These are phyloP conservation scores for Drosophila kanapiae DNA, from an alignment of 1,140 invertebrate genomes.

Conservation along the genomic window DNA sequence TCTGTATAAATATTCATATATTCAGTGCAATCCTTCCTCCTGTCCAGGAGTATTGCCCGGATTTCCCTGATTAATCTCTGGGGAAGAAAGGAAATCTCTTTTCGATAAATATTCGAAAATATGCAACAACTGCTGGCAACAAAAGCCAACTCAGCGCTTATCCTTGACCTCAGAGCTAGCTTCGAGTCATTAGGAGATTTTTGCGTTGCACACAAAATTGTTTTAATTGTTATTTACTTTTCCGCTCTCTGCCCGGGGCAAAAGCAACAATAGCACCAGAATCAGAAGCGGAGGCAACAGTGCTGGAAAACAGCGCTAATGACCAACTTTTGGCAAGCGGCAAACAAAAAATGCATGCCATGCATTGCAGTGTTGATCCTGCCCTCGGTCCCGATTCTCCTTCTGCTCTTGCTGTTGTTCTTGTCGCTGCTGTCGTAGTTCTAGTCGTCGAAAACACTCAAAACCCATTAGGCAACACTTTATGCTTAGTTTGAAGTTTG, in stretches of 20 bases:
- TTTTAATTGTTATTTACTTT: slow-evolving; percentile 80
- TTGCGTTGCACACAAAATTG: slow-evolving; percentile 64
- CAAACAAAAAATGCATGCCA: slow-evolving; percentile 65
- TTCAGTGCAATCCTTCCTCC: slow-evolving; percentile 1
- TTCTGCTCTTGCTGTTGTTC: slow-evolving; percentile 7
- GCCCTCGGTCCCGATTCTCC: slow-evolving; percentile 4
- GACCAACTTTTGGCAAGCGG: slow-evolving; percentile 73
- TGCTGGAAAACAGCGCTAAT: slow-evolving; percentile 70
- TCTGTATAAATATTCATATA: slow-evolving; percentile 11
- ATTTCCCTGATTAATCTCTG: slow-evolving; percentile 31
- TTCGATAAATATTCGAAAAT: slow-evolving; percentile 67
- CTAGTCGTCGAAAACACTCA: slow-evolving; percentile 80
- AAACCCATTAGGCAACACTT: slow-evolving; percentile 83
- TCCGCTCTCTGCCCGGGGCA: slow-evolving; percentile 41
- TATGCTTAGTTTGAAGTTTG: slow-evolving; percentile 82
- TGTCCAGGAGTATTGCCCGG: neutral
- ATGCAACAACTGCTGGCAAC: slow-evolving; percentile 52
- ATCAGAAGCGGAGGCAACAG: slow-evolving; percentile 13
- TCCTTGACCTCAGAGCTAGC: slow-evolving; percentile 69
- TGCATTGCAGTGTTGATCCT: slow-evolving; percentile 62
- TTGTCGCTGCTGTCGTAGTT: slow-evolving; percentile 41
- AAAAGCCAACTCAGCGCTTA: slow-evolving; percentile 53
- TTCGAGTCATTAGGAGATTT: slow-evolving; percentile 71
- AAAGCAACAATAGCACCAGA: slow-evolving; percentile 42
- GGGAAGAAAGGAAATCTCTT: slow-evolving; percentile 18